Evolutionary conservation across 1,140 invertebrate species (phyloP).

Genomic region (Vanessa tameamea): DNA sequence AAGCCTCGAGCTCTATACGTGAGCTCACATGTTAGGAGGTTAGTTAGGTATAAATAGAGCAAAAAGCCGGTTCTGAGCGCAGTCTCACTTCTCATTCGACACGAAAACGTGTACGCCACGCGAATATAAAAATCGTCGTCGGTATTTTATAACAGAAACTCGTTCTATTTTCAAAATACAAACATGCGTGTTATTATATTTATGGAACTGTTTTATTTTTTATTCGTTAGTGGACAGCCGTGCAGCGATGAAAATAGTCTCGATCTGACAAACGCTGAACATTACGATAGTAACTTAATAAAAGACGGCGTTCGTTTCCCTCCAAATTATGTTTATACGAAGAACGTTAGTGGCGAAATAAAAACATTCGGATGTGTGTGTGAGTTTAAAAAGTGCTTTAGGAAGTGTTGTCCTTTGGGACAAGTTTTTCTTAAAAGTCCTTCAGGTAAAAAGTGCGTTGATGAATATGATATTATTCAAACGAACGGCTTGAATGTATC

Average conservation of each 20-base stretch:
- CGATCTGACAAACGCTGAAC: slow-evolving; percentile 46
- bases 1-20: not conserved
- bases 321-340: slow-evolving; percentile 50
- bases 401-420: slow-evolving; percentile 63
- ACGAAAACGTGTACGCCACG: not conserved
- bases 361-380: slow-evolving; percentile 61
- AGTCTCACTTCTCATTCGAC: not conserved
- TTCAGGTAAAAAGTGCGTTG: slow-evolving; percentile 33
- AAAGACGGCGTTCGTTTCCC: slow-evolving; percentile 51
- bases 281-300: slow-evolving; percentile 43
- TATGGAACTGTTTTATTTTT: slow-evolving; percentile 38
- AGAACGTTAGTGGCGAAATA: slow-evolving; percentile 48
- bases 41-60: not conserved
- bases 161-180: slow-evolving; percentile 7
- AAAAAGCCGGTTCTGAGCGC: not conserved
- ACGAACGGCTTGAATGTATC: slow-evolving; percentile 47
- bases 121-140: not conserved
- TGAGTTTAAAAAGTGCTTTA: slow-evolving; percentile 53
- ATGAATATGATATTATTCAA: slow-evolving; percentile 40
- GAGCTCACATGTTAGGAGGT: not conserved
- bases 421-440: slow-evolving; percentile 40
- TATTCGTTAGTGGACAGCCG: slow-evolving; percentile 44
- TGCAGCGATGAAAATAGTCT: slow-evolving; percentile 54
- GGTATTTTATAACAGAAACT: not conserved
- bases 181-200: slow-evolving; percentile 51